Evolutionary conservation across 2,113 vertebrate genomes (phyloP).

Genomic region (Gavia stellata): DNA sequence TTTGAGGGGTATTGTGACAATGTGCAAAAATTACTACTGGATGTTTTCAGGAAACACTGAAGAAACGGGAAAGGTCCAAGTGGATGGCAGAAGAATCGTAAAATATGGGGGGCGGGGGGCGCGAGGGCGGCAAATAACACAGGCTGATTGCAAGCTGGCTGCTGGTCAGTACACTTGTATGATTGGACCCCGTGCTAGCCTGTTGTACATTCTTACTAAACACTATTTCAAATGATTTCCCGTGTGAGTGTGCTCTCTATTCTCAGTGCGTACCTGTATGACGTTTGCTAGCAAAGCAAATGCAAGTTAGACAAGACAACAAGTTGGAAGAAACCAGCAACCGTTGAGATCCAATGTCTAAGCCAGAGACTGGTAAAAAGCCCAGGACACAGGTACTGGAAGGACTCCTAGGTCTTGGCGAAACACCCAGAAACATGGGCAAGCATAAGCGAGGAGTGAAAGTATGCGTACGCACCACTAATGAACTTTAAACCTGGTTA

Average conservation of each 20-base stretch:
- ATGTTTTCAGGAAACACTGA: not conserved
- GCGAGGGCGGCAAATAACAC: not conserved
- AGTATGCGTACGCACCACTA: accelerated
- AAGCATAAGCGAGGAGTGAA: not conserved
- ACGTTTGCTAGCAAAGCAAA: not conserved
- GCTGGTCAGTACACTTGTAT: not conserved
- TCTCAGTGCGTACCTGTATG: not conserved
- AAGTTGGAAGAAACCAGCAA: not conserved
- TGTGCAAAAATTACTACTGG: not conserved
- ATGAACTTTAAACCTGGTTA: not conserved
- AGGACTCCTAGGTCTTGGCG: not conserved
- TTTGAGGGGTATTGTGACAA: not conserved
- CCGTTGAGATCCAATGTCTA: not conserved
- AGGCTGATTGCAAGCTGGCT: not conserved
- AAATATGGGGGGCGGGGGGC: accelerated
- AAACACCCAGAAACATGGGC: not conserved
- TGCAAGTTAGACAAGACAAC: not conserved
- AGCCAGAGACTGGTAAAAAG: not conserved
- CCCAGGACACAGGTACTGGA: not conserved
- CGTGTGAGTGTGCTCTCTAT: not conserved
- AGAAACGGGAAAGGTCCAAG: not conserved
- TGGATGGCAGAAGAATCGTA: not conserved
- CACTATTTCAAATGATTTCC: not conserved
- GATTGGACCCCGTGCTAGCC: not conserved
- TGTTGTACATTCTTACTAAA: not conserved